These are phyloP conservation scores for Dendroctonus ponderosae DNA, from an alignment of 1,140 invertebrate species.

Conservation along the genomic window DNA sequence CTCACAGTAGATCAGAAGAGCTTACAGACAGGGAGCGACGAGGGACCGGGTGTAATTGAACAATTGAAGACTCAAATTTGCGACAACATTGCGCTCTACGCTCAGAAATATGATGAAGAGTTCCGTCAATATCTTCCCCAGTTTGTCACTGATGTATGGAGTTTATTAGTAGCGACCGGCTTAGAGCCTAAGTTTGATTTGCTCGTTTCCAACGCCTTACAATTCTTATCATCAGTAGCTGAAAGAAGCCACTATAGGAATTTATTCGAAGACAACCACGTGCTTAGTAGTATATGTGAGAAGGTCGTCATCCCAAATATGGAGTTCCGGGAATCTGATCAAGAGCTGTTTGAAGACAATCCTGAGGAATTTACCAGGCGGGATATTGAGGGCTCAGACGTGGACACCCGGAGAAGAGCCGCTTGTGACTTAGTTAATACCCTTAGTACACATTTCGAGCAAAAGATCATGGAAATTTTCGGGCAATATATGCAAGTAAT, in stretches of 20 bases:
- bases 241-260: conserved; percentile 83
- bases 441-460: conserved; percentile 85
- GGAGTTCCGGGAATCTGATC: conserved; percentile 89
- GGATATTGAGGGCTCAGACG: conserved; percentile 98
- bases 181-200: conserved; percentile 88
- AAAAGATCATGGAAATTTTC: conserved; percentile 89
- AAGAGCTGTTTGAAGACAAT: conserved; percentile 96
- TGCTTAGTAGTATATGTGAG: conserved; percentile 90
- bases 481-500: conserved; percentile 83
- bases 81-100: conserved; percentile 92
- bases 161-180: conserved; percentile 79
- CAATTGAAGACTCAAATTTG: conserved; percentile 93
- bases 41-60: conserved; percentile 87
- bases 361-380: conserved; percentile 96
- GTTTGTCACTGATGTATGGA: conserved; percentile 94
- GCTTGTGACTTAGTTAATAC: conserved; percentile 95
- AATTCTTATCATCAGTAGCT: conserved; percentile 92
- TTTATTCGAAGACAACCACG: conserved; percentile 85
- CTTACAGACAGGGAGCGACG: conserved; percentile 72
- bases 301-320: conserved; percentile 98
- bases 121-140: conserved; percentile 82
- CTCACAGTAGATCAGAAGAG: conserved; percentile 74
- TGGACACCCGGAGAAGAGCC: conserved; percentile 90
- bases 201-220: conserved; percentile 93
- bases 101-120: conserved; percentile 97